Evolutionary conservation across 1,140 invertebrate genomes (phyloP).

Genomic region (Ectropis grisescens): DNA sequence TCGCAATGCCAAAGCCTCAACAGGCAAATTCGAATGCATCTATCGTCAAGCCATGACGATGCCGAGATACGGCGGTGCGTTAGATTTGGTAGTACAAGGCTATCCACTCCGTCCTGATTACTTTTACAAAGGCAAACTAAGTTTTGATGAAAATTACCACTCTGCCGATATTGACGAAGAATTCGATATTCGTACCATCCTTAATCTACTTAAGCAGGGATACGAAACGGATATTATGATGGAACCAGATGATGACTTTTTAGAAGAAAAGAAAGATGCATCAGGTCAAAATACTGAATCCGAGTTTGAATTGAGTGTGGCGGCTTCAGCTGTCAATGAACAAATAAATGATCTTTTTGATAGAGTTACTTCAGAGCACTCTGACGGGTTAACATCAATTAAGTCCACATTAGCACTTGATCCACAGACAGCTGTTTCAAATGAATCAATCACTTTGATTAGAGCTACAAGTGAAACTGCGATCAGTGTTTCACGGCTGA

Average conservation of each 20-base stretch:
- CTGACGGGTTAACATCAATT: no score
- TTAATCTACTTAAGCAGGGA: slow-evolving; percentile 29
- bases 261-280: slow-evolving; percentile 1
- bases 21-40: slow-evolving; percentile 72
- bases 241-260: slow-evolving; percentile 18
- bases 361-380: slow-evolving; percentile 14
- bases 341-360: slow-evolving; percentile 19
- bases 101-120: slow-evolving; percentile 33
- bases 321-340: slow-evolving; percentile 9
- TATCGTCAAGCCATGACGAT: slow-evolving; percentile 48
- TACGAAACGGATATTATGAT: slow-evolving; percentile 28
- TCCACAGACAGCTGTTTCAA: no score
- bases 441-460: no score
- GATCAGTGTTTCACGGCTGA: no score
- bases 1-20: slow-evolving; percentile 56
- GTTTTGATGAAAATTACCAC: no score
- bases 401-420: no score
- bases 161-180: slow-evolving; percentile 25
- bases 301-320: slow-evolving; percentile 15
- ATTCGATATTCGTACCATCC: slow-evolving; percentile 20
- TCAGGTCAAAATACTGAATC: slow-evolving; percentile 13
- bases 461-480: no score
- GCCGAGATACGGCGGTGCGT: slow-evolving; percentile 25
- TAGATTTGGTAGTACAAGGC: slow-evolving; percentile 35
- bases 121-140: slow-evolving; percentile 39